Evolutionary conservation across 2,797 vertebrate species (phyloP).

Genomic region (Apogon talboti): DNA sequence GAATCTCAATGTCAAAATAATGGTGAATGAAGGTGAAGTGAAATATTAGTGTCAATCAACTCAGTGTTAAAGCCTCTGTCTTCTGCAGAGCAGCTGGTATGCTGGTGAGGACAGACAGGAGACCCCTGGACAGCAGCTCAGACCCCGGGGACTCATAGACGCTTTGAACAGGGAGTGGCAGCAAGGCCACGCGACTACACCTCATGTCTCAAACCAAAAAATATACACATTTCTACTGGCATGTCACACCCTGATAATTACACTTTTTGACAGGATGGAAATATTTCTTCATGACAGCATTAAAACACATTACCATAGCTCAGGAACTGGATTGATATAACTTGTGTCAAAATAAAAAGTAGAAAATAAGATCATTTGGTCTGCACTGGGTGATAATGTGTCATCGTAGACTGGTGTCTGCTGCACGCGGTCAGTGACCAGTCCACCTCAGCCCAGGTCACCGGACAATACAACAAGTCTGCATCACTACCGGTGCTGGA

Average conservation of each 20-base stretch:
- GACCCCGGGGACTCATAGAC: slow-evolving; percentile 41
- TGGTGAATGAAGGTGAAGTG: slow-evolving; percentile 15
- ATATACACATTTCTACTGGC: slow-evolving; percentile 18
- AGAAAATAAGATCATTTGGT: too few species aligned
- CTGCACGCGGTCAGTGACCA: too few species aligned
- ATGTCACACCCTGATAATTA: not conserved
- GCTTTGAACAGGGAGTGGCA: not conserved
- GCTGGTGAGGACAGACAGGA: slow-evolving; percentile 43
- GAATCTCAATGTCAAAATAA: slow-evolving; percentile 23
- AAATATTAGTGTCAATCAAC: slow-evolving; percentile 67
- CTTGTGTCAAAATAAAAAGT: too few species aligned
- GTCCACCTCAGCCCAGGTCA: too few species aligned
- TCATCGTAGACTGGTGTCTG: too few species aligned
- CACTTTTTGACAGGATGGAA: too few species aligned
- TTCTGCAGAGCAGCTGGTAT: slow-evolving; percentile 6
- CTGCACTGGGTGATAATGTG: too few species aligned
- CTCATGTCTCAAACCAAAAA: not conserved
- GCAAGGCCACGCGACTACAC: not conserved
- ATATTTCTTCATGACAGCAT: not conserved
- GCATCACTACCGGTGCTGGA: too few species aligned
- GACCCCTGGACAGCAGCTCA: slow-evolving; percentile 28
- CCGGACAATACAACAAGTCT: too few species aligned
- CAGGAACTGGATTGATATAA: too few species aligned
- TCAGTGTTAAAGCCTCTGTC: slow-evolving; percentile 24
- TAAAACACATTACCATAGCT: not conserved